phyloP scores from a whole-genome alignment of 2,113 vertebrate genomes.

The Nycticorax nycticorax region DNA sequence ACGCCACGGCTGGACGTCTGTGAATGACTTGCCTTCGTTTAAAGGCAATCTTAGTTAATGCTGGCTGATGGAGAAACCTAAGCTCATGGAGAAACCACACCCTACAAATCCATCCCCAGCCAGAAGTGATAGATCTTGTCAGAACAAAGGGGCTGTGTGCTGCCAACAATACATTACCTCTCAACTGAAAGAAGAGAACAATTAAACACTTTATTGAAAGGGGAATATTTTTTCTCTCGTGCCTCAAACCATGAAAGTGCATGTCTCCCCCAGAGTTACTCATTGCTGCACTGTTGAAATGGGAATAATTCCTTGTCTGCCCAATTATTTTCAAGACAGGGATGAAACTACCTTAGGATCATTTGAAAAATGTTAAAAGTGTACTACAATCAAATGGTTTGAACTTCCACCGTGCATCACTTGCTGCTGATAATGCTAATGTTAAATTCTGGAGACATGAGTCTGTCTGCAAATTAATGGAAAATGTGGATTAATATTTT shows the following conservation, averaged over 20 bases:
- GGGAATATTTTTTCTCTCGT: slow-evolving; percentile 46
- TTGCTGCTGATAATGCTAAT: slow-evolving; percentile 48
- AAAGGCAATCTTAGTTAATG: neutral
- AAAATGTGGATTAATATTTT: slow-evolving; percentile 57
- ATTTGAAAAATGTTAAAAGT: slow-evolving; percentile 27
- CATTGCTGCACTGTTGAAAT: slow-evolving; percentile 46
- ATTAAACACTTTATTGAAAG: slow-evolving; percentile 57
- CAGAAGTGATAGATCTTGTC: neutral
- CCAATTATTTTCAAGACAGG: slow-evolving; percentile 18
- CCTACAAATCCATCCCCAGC: neutral
- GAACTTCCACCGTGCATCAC: slow-evolving; percentile 17
- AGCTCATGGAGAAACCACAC: neutral
- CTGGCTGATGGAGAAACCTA: neutral
- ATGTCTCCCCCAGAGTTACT: slow-evolving; percentile 1
- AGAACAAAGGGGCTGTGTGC: slow-evolving; percentile 2
- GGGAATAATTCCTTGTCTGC: slow-evolving; percentile 25
- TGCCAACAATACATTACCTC: slow-evolving; percentile 52
- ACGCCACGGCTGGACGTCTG: neutral
- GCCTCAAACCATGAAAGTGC: slow-evolving; percentile 42
- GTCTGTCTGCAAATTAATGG: slow-evolving; percentile 64
- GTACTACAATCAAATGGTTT: slow-evolving; percentile 44
- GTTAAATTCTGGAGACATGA: slow-evolving; percentile 49
- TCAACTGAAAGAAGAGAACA: slow-evolving; percentile 12
- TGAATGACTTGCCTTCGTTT: neutral
- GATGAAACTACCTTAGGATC: slow-evolving; percentile 5